These are phyloP conservation scores for Hofmannophila pseudospretella DNA, from an alignment of 2,888 invertebrate species.

Conservation along the genomic window DNA sequence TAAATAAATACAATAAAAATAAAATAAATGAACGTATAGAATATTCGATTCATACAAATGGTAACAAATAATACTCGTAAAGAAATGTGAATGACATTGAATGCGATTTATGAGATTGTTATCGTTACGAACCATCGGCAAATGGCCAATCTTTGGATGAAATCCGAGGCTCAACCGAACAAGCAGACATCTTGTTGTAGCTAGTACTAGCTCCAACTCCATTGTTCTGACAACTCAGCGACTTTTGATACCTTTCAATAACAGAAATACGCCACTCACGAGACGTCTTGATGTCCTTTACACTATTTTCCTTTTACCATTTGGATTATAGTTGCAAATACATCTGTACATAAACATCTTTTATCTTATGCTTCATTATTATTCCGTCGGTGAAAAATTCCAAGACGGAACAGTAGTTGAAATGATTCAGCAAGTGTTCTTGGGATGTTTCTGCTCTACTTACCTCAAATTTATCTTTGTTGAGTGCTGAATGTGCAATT, in stretches of 20 bases:
- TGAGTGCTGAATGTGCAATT: conserved; percentile 55
- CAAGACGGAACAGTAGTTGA: conserved; percentile 26
- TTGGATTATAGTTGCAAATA: conserved; percentile 31
- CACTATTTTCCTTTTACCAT: conserved; percentile 34
- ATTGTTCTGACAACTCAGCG: conserved; percentile 45
- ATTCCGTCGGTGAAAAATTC: conserved; percentile 33
- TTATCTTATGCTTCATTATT: conserved; percentile 44
- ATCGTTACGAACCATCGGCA: conserved; percentile 36
- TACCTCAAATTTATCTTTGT: conserved; percentile 46
- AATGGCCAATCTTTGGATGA: conserved; percentile 36
- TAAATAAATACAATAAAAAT: no score
- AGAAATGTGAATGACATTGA: conserved; percentile 32
- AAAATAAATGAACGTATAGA: no score
- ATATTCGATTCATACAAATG: conserved; percentile 17
- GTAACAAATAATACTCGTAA: conserved; percentile 12
- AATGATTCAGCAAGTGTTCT: conserved; percentile 47
- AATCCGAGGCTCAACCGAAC: conserved; percentile 23
- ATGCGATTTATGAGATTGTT: conserved; percentile 42
- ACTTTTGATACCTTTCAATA: conserved; percentile 50
- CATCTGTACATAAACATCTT: conserved; percentile 33
- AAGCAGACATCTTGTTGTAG: conserved; percentile 36
- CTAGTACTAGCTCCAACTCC: conserved; percentile 29
- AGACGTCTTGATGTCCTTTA: conserved; percentile 26
- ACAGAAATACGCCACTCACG: conserved; percentile 36
- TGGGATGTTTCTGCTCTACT: conserved; percentile 47